phyloP scores from a whole-genome alignment of 2,888 invertebrate species.

The Adelognathus sp. region DNA sequence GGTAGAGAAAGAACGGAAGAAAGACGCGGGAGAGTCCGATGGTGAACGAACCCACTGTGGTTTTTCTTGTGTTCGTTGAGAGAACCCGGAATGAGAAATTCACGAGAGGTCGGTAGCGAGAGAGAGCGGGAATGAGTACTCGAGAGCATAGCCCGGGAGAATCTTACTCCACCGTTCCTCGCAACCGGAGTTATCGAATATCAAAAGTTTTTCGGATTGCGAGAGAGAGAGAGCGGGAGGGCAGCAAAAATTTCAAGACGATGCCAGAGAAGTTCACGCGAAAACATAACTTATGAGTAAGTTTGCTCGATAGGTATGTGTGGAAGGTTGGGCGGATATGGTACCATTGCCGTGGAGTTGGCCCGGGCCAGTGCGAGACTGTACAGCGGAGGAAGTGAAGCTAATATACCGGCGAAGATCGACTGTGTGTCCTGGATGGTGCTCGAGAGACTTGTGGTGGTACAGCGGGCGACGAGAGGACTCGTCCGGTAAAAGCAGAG shows the following conservation, averaged over 20 bases:
- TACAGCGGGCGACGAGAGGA: conserved; percentile 30
- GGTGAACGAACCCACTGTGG: conserved; percentile 60
- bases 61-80: conserved; percentile 61
- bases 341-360: conserved; percentile 28
- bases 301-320: conserved; percentile 64
- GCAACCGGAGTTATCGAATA: conserved; percentile 76
- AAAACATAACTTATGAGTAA: conserved; percentile 79
- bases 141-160: conserved; percentile 8
- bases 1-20: conserved; percentile 2
- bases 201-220: conserved; percentile 73
- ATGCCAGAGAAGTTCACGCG: conserved; percentile 77
- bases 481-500: conserved; percentile 37
- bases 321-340: conserved; percentile 36
- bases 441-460: conserved; percentile 38
- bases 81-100: conserved; percentile 66
- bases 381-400: neutral
- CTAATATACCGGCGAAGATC: conserved; percentile 44
- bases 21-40: neutral
- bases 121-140: neutral
- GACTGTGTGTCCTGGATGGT: conserved; percentile 41
- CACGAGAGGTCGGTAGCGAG: conserved; percentile 6
- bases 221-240: neutral
- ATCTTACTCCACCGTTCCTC: conserved; percentile 33
- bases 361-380: neutral
- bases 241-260: conserved; percentile 66